A percentile compares a stretch with the other conserved stretches of the same genome.
These are phyloP conservation scores for Tragelaphus strepsiceros DNA, from an alignment of 2,113 vertebrate genomes.

Conservation along the genomic window DNA sequence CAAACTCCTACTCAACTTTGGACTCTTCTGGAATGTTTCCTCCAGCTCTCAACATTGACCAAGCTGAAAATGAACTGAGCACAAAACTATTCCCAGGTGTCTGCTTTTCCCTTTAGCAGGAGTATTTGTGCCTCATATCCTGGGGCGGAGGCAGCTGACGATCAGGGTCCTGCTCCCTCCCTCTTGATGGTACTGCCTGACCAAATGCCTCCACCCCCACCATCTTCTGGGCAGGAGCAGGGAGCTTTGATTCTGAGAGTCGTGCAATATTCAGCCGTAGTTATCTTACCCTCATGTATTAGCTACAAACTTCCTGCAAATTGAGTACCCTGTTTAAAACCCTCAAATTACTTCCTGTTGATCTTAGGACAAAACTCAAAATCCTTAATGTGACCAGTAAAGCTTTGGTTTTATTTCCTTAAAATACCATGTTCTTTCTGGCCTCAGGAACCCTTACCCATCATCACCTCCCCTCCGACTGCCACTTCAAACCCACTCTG, in stretches of 20 bases:
- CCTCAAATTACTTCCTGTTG: not conserved
- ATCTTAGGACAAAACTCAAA: not conserved
- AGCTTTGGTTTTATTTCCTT: constrained; percentile 8
- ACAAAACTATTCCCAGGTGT: not conserved
- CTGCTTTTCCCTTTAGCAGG: not conserved
- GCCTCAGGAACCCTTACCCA: not conserved
- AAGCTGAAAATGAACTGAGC: not conserved
- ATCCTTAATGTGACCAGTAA: not conserved
- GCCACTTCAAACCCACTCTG: not conserved
- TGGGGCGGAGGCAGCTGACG: not conserved
- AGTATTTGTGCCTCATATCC: not conserved
- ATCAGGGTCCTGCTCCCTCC: not conserved
- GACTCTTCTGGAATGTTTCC: not conserved
- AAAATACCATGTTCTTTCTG: not conserved
- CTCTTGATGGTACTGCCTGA: not conserved
- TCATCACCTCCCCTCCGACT: not conserved
- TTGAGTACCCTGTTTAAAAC: not conserved
- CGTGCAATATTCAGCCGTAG: not conserved
- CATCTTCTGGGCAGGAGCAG: not conserved
- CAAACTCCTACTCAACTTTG: not conserved
- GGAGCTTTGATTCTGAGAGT: not conserved
- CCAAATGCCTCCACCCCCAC: not conserved
- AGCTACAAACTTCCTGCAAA: not conserved
- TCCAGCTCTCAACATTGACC: not conserved
- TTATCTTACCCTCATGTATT: not conserved